Evolutionary conservation across 2,797 vertebrate species (phyloP).

Genomic region (Molothrus ater): DNA sequence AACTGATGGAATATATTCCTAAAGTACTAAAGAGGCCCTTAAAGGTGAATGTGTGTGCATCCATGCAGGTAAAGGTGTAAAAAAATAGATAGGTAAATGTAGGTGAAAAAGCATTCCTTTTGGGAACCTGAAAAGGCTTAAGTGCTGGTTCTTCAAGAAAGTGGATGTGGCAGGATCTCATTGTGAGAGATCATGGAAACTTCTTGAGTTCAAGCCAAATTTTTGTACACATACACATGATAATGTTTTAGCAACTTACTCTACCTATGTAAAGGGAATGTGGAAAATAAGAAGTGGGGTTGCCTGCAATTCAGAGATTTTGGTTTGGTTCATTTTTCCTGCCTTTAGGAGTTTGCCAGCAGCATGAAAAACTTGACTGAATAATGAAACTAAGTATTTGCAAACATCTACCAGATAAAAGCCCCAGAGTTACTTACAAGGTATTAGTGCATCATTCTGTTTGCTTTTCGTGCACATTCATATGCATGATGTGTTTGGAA

Average conservation of each 20-base stretch:
- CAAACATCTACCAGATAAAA: conserved; percentile 1
- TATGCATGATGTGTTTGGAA: conserved; percentile 34
- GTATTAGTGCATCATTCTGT: conserved; percentile 1
- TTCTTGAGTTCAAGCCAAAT: background rate
- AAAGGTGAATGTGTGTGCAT: background rate
- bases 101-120: background rate
- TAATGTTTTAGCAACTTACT: background rate
- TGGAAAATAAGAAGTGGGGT: background rate
- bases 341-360: background rate
- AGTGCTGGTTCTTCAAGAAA: background rate
- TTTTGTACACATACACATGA: background rate
- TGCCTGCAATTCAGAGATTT: background rate
- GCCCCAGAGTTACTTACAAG: conserved; percentile 3
- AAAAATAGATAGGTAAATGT: background rate
- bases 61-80: background rate
- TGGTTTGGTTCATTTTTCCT: fast-evolving
- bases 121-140: background rate
- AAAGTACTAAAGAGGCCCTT: background rate
- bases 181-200: background rate
- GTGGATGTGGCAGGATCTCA: background rate
- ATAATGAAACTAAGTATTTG: background rate
- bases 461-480: conserved; percentile 15
- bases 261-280: background rate
- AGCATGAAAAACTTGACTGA: background rate
- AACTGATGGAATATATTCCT: background rate